A percentile compares a stretch with the other conserved stretches of the same genome.
Evolutionary conservation across 1,140 invertebrate species (phyloP).

Genomic region (Cylas formicarius): DNA sequence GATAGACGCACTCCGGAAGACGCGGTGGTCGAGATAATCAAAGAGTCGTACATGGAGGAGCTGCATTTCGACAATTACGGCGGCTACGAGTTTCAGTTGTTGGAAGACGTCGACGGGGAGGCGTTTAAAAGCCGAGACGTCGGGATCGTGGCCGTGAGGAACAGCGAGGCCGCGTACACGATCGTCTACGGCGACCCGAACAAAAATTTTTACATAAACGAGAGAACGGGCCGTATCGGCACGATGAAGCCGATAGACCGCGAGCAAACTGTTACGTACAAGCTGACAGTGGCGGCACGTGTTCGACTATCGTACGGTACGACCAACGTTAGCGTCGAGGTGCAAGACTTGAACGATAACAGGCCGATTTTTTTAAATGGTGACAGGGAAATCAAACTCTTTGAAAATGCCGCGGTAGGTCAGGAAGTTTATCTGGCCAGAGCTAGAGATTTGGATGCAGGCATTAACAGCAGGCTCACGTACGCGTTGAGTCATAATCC

Average conservation of each 20-base stretch:
- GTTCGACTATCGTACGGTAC: conserved; percentile 59
- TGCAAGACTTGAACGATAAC: conserved; percentile 92
- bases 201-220: conserved; percentile 73
- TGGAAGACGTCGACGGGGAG: conserved; percentile 63
- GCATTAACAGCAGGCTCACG: conserved; percentile 71
- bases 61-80: conserved; percentile 65
- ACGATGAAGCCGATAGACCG: conserved; percentile 76
- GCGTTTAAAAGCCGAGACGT: conserved; percentile 58
- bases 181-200: conserved; percentile 78
- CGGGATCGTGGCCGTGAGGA: conserved; percentile 63
- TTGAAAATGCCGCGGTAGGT: conserved; percentile 85
- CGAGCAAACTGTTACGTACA: conserved; percentile 71
- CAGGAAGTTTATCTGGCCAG: conserved; percentile 83
- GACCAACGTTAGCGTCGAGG: conserved; percentile 68
- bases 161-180: conserved; percentile 57
- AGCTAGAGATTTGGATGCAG: conserved; percentile 77
- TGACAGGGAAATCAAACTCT: conserved; percentile 65
- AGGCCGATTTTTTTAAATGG: conserved; percentile 72
- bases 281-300: conserved; percentile 67
- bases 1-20: conserved; percentile 61
- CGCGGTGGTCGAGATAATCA: conserved; percentile 74
- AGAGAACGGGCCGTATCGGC: conserved; percentile 68
- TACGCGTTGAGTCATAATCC: conserved; percentile 75
- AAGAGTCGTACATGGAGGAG: conserved; percentile 59
- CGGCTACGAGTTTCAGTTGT: conserved; percentile 72